These are phyloP conservation scores for Nixonia krombeini DNA, from an alignment of 1,140 invertebrate genomes.

Conservation along the genomic window DNA sequence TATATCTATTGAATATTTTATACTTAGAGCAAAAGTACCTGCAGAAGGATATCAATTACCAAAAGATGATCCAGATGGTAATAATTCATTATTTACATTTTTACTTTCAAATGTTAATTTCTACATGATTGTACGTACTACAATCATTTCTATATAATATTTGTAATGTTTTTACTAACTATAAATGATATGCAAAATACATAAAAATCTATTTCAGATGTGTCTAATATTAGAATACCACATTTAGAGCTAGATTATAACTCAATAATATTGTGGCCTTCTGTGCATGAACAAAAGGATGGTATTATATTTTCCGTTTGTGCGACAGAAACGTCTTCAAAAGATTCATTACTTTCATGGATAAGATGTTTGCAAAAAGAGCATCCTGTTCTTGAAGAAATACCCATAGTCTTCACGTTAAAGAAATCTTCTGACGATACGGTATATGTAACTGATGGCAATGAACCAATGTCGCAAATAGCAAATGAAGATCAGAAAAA, in stretches of 20 bases:
- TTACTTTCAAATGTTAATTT: neutral
- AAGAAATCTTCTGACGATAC: constrained; percentile 26
- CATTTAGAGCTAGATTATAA: constrained; percentile 69
- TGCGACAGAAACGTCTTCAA: constrained; percentile 90
- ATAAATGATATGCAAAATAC: no score
- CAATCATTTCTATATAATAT: no score
- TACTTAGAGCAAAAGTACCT: constrained; percentile 79
- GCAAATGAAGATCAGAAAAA: neutral
- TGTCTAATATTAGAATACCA: constrained; percentile 76
- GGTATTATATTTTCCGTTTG: constrained; percentile 90
- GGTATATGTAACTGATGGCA: constrained; percentile 5
- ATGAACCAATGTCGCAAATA: neutral
- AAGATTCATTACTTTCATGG: constrained; percentile 94
- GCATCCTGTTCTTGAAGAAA: constrained; percentile 81
- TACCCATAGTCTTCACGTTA: constrained; percentile 85
- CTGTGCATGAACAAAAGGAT: constrained; percentile 94
- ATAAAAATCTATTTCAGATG: constrained; percentile 75
- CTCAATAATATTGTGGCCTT: constrained; percentile 67
- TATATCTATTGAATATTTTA: constrained; percentile 87
- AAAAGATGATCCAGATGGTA: constrained; percentile 77
- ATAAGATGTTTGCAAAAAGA: constrained; percentile 86
- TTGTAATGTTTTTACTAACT: neutral
- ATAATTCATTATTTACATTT: constrained; percentile 29
- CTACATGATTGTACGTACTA: no score
- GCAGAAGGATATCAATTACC: constrained; percentile 46